Percentiles rank a stretch among this genome's conserved stretches.
Conservation (phyloP, 2,797 vertebrate species). For the Somateria mollissima region DNA sequence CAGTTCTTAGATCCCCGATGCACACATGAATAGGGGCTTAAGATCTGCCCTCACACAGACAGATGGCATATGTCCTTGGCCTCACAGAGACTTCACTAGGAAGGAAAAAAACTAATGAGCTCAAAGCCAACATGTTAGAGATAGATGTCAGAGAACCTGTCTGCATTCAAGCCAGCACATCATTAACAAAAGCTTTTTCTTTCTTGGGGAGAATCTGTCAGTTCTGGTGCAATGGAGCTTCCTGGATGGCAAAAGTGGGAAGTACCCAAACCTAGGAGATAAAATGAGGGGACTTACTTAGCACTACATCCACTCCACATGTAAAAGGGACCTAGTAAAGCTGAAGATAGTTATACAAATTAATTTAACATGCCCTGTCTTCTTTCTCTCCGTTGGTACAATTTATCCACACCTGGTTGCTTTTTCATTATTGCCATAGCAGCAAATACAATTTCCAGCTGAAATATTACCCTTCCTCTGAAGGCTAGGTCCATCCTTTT, state of each 20-base stretch:
- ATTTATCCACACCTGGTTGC: background rate
- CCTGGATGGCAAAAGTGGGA: background rate
- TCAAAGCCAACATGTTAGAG: background rate
- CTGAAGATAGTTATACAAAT: background rate
- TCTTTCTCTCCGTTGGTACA: background rate
- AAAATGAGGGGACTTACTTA: background rate
- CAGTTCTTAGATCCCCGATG: background rate
- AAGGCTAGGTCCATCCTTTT: background rate
- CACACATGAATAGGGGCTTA: background rate
- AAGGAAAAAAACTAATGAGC: background rate
- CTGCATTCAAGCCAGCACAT: background rate
- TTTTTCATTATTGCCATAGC: background rate
- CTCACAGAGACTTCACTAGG: background rate
- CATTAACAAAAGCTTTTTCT: background rate
- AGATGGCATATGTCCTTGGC: background rate
- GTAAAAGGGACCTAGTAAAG: background rate
- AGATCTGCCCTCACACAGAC: background rate
- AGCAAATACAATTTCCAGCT: background rate
- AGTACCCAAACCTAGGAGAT: background rate
- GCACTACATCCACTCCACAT: background rate
- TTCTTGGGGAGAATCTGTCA: background rate
- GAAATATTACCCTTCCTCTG: background rate
- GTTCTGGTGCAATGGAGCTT: background rate
- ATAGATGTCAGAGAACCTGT: background rate
- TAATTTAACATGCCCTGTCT: background rate